A percentile compares a stretch with the other conserved stretches of the same genome.
phyloP scores from a whole-genome alignment of 2,888 invertebrate species.

The Hypercompe scribonia region DNA sequence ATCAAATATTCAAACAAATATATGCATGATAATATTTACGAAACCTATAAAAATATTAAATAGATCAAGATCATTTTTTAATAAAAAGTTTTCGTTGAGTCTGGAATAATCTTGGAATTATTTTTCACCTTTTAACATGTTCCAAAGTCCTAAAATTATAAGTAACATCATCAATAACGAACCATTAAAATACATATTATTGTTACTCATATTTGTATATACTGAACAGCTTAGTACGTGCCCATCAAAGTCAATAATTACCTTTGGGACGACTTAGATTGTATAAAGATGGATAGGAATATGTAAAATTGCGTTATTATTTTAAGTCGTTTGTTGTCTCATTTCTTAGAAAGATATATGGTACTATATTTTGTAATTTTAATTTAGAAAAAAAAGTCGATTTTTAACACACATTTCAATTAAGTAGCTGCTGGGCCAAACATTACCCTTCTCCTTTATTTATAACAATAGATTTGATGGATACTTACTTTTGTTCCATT shows the following conservation, averaged over 20 bases:
- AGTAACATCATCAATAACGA: slow-evolving; percentile 11
- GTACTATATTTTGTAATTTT: too few species aligned
- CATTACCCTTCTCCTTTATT: too few species aligned
- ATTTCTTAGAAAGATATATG: too few species aligned
- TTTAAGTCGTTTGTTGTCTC: too few species aligned
- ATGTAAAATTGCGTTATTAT: neutral
- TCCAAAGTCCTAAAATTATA: neutral
- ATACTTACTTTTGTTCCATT: too few species aligned
- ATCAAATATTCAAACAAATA: too few species aligned
- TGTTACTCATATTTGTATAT: slow-evolving; percentile 47
- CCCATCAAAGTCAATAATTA: slow-evolving; percentile 52
- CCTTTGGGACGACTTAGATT: slow-evolving; percentile 30
- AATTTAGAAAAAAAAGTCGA: too few species aligned
- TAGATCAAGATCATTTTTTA: neutral
- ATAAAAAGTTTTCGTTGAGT: neutral
- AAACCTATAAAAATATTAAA: neutral
- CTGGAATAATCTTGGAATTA: neutral
- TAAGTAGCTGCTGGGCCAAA: too few species aligned
- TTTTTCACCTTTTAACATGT: neutral
- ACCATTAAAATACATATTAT: slow-evolving; percentile 15
- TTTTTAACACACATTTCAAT: too few species aligned
- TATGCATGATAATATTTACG: too few species aligned
- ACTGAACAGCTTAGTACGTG: slow-evolving; percentile 58
- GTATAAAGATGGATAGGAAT: slow-evolving; percentile 32
- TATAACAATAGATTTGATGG: too few species aligned